Percentiles rank a stretch among this genome's conserved stretches.
Evolutionary conservation across 2,888 invertebrate genomes (phyloP).

Genomic region (Sinotaia quadrata): DNA sequence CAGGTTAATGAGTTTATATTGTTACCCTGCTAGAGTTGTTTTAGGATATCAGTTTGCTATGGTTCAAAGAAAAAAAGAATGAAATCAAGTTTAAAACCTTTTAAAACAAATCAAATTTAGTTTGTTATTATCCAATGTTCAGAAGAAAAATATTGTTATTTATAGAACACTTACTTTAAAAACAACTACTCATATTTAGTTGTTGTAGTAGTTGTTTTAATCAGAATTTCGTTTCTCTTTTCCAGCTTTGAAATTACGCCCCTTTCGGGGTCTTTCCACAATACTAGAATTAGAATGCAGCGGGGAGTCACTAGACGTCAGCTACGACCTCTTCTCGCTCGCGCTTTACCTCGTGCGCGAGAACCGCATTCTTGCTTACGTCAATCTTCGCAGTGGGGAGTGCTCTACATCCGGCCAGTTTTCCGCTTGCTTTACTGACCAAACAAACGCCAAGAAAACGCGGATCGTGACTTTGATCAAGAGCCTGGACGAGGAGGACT

Average conservation of each 20-base stretch:
- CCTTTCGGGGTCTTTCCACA: background rate
- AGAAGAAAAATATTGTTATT: too few species aligned
- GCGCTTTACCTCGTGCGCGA: background rate
- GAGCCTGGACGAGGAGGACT: slow-evolving; percentile 2
- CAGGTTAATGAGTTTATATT: too few species aligned
- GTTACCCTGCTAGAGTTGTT: too few species aligned
- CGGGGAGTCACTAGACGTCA: background rate
- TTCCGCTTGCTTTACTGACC: slow-evolving; percentile 18
- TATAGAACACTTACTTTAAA: too few species aligned
- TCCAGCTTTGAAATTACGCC: slow-evolving; percentile 2
- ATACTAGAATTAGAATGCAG: slow-evolving; percentile 18
- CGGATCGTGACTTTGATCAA: slow-evolving; percentile 11
- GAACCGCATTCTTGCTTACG: background rate
- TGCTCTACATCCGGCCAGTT: slow-evolving; percentile 12
- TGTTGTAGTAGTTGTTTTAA: too few species aligned
- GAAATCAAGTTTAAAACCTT: too few species aligned
- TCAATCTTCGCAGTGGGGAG: background rate
- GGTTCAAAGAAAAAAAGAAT: too few species aligned
- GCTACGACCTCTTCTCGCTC: slow-evolving; percentile 21
- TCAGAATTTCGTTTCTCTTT: background rate
- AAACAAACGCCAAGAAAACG: background rate
- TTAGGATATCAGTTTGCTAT: too few species aligned
- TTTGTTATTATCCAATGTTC: too few species aligned
- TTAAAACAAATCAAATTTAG: too few species aligned
- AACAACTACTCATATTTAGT: too few species aligned